Evolutionary conservation across 1,140 invertebrate genomes (phyloP), one percentile per base, ranked within the genome.

Genomic region (Trialeurodes vaporariorum): DNA sequence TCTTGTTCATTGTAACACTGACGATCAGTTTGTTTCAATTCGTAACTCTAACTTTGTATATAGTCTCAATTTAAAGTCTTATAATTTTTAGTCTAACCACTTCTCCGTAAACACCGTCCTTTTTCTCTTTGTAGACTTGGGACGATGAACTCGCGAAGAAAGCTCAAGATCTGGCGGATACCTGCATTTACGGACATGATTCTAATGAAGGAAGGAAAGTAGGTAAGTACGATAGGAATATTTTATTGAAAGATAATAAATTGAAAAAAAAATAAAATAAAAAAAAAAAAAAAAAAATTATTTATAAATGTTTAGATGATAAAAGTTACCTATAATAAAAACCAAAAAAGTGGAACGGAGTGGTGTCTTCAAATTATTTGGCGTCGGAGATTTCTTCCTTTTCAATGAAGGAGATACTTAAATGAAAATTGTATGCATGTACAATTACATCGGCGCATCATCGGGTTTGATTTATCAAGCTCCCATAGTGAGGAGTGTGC

Each of bases 111-210:
- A 9, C 17, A 5, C 5, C 17, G 5, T 60, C 61, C 13, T 9
- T 49, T 49, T 49, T 24, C 60, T 68, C 70, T 69, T 78, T 75
- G 34, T 68, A 89, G 87, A 80, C 86, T 72, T 94, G 92, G 92
- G 92, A 94, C 75, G 88, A 93, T 61, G 90, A 93, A 76, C 79
- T 95, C 68, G 92, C 92, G 17, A 77, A 81, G 2, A 81, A 86
- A 60, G 92, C 92, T 9, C 91, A 94, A 75, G 81, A 84, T 72
- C 93, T 92, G 89, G 87, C 92, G 0, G 85, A 90, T 69, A 84
- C 86, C 63, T 94, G 92, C 75, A 81, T 83, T 34, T 85, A 90
- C 61, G 82, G 81, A 12, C 92, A 94, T 74, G 91, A 94, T 75
- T 78, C 76, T 63, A 40, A 34, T 34, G 27, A 60, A 40, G 76